These are phyloP conservation scores for Iselma pallidipennis DNA, from an alignment of 2,888 invertebrate species.

Conservation along the genomic window DNA sequence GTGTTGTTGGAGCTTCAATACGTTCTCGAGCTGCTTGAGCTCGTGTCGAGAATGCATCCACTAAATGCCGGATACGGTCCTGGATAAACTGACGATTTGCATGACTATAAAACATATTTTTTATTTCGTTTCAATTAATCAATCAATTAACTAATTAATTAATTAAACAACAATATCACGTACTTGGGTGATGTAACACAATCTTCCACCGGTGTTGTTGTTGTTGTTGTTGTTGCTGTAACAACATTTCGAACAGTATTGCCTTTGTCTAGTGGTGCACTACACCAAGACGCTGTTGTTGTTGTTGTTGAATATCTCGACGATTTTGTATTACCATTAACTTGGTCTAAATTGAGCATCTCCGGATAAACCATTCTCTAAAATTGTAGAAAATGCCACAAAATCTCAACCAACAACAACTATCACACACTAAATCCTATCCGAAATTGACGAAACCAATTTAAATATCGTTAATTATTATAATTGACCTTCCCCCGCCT, in stretches of 20 bases:
- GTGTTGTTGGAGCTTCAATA: conserved; percentile 67
- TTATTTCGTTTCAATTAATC: not conserved
- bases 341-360: conserved; percentile 50
- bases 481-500: not conserved
- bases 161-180: not conserved
- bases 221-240: conserved; percentile 16
- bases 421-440: not conserved
- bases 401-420: too few relatives aligned
- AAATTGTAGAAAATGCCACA: conserved; percentile 17
- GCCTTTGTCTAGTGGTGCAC: conserved; percentile 44
- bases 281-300: conserved; percentile 51
- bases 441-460: conserved; percentile 15
- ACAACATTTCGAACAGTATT: conserved; percentile 30
- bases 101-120: conserved; percentile 31
- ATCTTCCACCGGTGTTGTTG: conserved; percentile 6
- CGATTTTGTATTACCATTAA: conserved; percentile 28
- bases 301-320: conserved; percentile 42
- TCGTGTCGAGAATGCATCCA: conserved; percentile 64
- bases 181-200: not conserved
- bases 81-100: conserved; percentile 54
- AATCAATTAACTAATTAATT: not conserved
- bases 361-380: conserved; percentile 56
- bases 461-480: not conserved
- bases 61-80: conserved; percentile 60
- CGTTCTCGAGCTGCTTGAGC: conserved; percentile 62